A percentile compares a stretch with the other conserved stretches of the same genome.
These are phyloP conservation scores for Turnix velox DNA, from an alignment of 2,113 vertebrate genomes.

Conservation along the genomic window DNA sequence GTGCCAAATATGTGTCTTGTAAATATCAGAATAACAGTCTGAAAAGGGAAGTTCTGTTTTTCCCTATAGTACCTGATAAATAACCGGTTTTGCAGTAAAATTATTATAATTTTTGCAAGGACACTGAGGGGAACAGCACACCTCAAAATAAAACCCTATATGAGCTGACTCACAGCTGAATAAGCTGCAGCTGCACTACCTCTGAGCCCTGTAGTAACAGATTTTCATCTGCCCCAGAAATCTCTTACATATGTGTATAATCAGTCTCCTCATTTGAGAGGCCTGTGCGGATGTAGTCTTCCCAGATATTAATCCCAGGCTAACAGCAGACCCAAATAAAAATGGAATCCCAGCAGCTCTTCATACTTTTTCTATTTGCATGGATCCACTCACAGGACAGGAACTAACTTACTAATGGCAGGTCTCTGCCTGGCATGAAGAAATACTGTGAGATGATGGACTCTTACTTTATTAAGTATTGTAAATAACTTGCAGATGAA, in stretches of 20 bases:
- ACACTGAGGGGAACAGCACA: not conserved
- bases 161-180: conserved; percentile 9
- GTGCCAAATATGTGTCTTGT: not conserved
- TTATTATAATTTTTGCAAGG: not conserved
- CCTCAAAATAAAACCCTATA: not conserved
- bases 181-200: not conserved
- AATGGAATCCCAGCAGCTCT: not conserved
- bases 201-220: not conserved
- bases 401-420: not conserved
- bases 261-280: conserved; percentile 19
- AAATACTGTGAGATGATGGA: not conserved
- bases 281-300: conserved; percentile 29
- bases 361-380: not conserved
- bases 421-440: not conserved
- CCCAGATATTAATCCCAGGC: conserved; percentile 38
- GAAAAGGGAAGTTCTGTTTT: not conserved
- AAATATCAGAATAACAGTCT: not conserved
- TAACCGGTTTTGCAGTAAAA: not conserved
- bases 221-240: conserved; percentile 36
- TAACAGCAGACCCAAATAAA: conserved; percentile 23
- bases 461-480: not conserved
- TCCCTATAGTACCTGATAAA: not conserved
- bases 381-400: not conserved
- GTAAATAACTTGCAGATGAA: not conserved
- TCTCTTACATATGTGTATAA: conserved; percentile 39